These are phyloP conservation scores for Eretmocerus hayati DNA, from an alignment of 2,888 invertebrate species.

Conservation along the genomic window DNA sequence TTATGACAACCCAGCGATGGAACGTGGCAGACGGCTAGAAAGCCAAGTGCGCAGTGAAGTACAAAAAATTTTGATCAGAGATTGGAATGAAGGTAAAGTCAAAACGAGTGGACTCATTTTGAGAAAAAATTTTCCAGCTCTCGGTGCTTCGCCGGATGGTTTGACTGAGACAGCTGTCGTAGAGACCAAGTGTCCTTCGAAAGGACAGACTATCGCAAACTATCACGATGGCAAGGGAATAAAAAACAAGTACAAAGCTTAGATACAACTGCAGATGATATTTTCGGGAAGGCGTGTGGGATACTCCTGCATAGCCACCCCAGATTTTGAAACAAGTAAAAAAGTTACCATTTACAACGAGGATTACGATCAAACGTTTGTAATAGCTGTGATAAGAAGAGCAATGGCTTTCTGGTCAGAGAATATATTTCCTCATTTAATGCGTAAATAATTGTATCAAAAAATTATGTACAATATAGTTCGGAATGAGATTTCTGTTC, in stretches of 20 bases:
- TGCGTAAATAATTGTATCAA: slow-evolving; percentile 4
- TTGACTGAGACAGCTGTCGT: background rate
- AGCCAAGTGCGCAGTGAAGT: slow-evolving; percentile 12
- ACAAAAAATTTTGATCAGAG: background rate
- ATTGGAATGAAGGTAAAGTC: background rate
- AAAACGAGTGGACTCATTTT: slow-evolving; percentile 2
- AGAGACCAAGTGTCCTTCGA: background rate
- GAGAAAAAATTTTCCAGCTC: background rate
- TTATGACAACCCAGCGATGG: slow-evolving; percentile 23
- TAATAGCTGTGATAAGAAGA: slow-evolving; percentile 1
- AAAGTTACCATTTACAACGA: slow-evolving; percentile 10
- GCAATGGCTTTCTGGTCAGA: slow-evolving; percentile 5
- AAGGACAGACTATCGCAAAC: background rate
- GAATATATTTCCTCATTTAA: slow-evolving; percentile 4
- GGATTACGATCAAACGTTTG: slow-evolving; percentile 11
- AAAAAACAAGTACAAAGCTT: slow-evolving; percentile 13
- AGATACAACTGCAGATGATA: slow-evolving; percentile 31
- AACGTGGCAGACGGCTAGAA: slow-evolving; percentile 26
- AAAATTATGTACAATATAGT: background rate
- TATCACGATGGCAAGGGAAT: no score
- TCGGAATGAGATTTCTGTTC: background rate
- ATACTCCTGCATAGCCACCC: slow-evolving; percentile 28
- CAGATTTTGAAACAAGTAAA: slow-evolving; percentile 25
- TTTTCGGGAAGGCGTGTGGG: slow-evolving; percentile 22
- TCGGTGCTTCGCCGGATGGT: slow-evolving; percentile 5